Conservation (phyloP, 2,113 vertebrate genomes). For the Labrus mixtus region DNA sequence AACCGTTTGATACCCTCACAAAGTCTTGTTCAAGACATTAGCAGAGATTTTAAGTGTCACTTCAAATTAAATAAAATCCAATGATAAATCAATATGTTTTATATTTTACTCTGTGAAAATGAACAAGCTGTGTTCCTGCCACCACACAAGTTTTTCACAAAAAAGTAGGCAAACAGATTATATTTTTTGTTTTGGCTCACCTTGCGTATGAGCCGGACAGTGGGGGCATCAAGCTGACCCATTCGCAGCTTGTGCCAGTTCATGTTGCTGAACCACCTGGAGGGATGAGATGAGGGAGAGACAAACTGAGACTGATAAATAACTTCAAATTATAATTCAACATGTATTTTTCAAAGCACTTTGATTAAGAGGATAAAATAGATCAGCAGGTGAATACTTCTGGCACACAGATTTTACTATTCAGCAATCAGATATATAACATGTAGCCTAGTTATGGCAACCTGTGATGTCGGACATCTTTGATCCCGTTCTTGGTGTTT, state of each 20-base stretch:
- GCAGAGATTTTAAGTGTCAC: no score
- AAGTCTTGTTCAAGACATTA: no score
- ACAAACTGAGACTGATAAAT: background rate
- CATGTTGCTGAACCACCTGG: slow-evolving; percentile 85
- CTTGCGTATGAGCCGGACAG: slow-evolving; percentile 82
- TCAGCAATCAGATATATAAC: background rate
- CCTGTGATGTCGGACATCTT: slow-evolving; percentile 86
- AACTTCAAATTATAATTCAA: background rate
- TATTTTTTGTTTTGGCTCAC: slow-evolving; percentile 47
- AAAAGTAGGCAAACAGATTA: background rate
- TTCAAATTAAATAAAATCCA: no score
- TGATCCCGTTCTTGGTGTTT: slow-evolving; percentile 87
- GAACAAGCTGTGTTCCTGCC: no score
- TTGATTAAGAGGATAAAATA: background rate
- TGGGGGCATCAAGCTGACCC: slow-evolving; percentile 83
- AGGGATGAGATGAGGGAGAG: background rate
- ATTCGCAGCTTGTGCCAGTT: slow-evolving; percentile 86
- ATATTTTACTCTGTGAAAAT: no score
- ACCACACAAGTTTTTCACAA: no score
- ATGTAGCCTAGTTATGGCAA: slow-evolving; percentile 60
- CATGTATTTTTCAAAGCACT: background rate
- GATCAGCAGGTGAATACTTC: background rate
- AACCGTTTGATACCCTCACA: no score
- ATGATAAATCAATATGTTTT: no score
- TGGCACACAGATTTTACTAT: background rate